These are phyloP conservation scores for Pyrocoelia pectoralis DNA, from an alignment of 2,888 invertebrate species.

Conservation along the genomic window DNA sequence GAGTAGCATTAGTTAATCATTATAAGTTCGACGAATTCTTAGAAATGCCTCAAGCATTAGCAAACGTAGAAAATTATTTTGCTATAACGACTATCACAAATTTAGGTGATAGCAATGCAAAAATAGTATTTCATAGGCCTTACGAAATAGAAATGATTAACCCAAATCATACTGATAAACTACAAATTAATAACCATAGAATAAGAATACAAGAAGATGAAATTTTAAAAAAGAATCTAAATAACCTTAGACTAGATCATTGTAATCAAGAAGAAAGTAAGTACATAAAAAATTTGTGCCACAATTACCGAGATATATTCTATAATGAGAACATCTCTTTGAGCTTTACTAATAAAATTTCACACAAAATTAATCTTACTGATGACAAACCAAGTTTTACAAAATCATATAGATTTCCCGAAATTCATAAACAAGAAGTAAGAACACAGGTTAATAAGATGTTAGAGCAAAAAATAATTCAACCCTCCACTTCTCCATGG, in stretches of 20 bases:
- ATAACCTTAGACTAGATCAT: background rate
- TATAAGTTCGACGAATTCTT: background rate
- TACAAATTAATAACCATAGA: slow-evolving; percentile 1
- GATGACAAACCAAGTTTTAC: background rate
- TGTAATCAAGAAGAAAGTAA: background rate
- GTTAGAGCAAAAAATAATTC: background rate
- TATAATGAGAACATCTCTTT: background rate
- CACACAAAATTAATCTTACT: background rate
- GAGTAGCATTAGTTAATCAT: background rate
- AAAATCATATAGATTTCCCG: too few species aligned
- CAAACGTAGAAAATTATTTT: slow-evolving; percentile 6
- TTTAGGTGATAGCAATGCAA: background rate
- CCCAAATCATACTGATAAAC: background rate
- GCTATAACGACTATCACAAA: slow-evolving; percentile 3
- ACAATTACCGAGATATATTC: slow-evolving; percentile 3
- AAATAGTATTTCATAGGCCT: background rate
- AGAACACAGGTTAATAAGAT: background rate
- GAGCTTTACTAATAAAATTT: background rate
- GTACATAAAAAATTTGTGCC: background rate
- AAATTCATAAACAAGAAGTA: background rate
- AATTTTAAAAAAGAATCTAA: background rate
- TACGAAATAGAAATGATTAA: background rate
- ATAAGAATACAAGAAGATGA: background rate
- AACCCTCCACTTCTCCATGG: background rate
- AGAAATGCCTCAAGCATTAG: slow-evolving; percentile 5